Base-by-base conservation (phyloP, 2,797 vertebrate genomes). In the Eospalax fontanierii region DNA sequence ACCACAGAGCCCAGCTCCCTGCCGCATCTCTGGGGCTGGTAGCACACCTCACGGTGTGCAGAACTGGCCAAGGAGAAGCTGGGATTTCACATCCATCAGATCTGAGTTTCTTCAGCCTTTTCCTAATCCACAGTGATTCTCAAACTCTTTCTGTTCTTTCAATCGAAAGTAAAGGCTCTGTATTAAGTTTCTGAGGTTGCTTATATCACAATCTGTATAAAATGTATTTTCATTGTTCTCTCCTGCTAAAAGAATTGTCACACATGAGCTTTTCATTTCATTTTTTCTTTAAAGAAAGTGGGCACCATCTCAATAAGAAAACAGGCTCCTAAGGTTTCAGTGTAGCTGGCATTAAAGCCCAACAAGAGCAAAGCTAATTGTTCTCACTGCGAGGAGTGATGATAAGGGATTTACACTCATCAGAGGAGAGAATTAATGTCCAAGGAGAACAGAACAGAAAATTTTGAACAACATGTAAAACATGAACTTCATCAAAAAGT, bases 301-400 rank as follows among this genome's bases (percentile, higher is more conserved):
- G 46, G n/a, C n/a, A n/a, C 12, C 43, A 50, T 83, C 83, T 92
- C 75, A 65, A 0, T 80, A 87, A 66, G 84, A 91, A 95, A 73
- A 74, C 59, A 63, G 78, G 63, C 70, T 84, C 40, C 30, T 21
- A 59, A 21, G 43, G 5, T 46, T 92, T 80, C 86, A 84, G 43
- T 16, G 50, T 54, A 26, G 59, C 40, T 73, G 54, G 16, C 63
- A 74, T 50, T 26, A 54, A 71, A 71, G 40, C 1, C 19, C 21
- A 16, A 54, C 68, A n/a, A 26, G 0, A 74, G 65, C 74, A 33
- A 85, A 65, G 38, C 26, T 79, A 0, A 3, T 14, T 43, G 28
- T 65, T 68, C 66, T 85, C 35, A 43, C 54, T 46, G 26, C 50
- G 35, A 91, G 1, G 12, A 78, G 46, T n/a, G 6, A 38, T 38